Conservation (phyloP, 2,888 invertebrate genomes). For the Oscheius sp. region DNA sequence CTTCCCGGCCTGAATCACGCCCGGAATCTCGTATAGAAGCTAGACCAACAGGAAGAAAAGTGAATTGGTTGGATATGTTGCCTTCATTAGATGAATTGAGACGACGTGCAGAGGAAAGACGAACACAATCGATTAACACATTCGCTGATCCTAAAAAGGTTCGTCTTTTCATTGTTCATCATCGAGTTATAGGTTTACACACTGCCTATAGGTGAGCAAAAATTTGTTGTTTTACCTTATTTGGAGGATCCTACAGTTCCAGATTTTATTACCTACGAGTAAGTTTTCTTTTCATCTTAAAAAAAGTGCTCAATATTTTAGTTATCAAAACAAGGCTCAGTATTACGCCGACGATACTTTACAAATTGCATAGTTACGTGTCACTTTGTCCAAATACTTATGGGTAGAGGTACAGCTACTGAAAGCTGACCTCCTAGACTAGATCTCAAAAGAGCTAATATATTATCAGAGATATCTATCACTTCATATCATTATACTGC, state of each 20-base stretch:
- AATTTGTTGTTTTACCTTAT: conserved; percentile 56
- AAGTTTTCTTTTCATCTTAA: conserved; percentile 24
- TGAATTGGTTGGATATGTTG: conserved; percentile 52
- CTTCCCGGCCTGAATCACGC: conserved; percentile 8
- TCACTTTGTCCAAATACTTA: conserved; percentile 18
- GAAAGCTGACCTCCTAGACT: neutral
- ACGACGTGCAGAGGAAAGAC: conserved; percentile 37
- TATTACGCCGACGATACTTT: conserved; percentile 54
- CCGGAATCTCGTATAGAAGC: conserved; percentile 8
- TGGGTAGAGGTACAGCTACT: neutral
- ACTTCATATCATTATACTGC: conserved; percentile 22
- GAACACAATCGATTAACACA: conserved; percentile 37
- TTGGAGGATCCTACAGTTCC: conserved; percentile 51
- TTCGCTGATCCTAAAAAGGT: conserved; percentile 15
- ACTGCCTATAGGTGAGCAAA: conserved; percentile 38
- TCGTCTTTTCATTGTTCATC: neutral
- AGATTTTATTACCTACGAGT: conserved; percentile 58
- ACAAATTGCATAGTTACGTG: neutral
- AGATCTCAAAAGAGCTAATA: conserved; percentile 25
- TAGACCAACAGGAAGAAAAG: conserved; percentile 1
- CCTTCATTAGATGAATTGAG: conserved; percentile 49
- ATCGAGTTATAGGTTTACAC: conserved; percentile 33
- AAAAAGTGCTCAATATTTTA: conserved; percentile 16
- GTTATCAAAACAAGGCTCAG: conserved; percentile 48
- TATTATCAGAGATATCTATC: conserved; percentile 13